Conservation (phyloP, 2,888 invertebrate genomes). For the Diaprepes abbreviatus region DNA sequence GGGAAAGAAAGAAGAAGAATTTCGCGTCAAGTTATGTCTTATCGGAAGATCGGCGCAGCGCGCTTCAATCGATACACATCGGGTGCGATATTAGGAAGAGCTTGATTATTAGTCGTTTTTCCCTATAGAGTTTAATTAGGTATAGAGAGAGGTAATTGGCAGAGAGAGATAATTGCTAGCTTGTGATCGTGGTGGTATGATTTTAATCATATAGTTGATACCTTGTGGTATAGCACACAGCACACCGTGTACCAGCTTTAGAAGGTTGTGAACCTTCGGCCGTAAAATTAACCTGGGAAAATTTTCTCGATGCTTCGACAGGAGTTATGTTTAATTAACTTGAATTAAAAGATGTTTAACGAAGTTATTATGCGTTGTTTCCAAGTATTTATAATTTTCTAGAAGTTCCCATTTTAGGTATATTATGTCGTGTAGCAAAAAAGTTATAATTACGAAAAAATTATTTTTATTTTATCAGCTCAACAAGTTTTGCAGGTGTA, state of each 20-base stretch:
- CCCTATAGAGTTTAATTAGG: constrained; percentile 45
- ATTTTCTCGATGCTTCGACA: not conserved
- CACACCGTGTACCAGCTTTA: not conserved
- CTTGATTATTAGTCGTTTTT: constrained; percentile 49
- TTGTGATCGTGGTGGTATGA: constrained; percentile 37
- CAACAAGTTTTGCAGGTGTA: too few relatives aligned
- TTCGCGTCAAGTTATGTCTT: constrained; percentile 44
- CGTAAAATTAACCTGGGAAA: not conserved
- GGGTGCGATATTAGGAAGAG: constrained; percentile 51
- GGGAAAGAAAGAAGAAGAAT: constrained; percentile 35
- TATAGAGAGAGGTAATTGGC: constrained; percentile 42
- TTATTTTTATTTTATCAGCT: too few relatives aligned
- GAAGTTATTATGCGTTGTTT: too few relatives aligned
- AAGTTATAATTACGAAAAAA: too few relatives aligned
- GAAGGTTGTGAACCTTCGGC: constrained; percentile 8
- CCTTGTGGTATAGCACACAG: constrained; percentile 12
- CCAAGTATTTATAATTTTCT: too few relatives aligned
- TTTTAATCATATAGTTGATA: constrained; percentile 42
- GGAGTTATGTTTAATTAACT: too few relatives aligned
- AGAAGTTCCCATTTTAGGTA: too few relatives aligned
- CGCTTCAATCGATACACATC: constrained; percentile 45
- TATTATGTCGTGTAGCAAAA: too few relatives aligned
- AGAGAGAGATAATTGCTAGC: constrained; percentile 41
- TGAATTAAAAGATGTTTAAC: too few relatives aligned
- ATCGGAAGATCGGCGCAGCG: constrained; percentile 41